phyloP scores from a whole-genome alignment of 2,113 vertebrate species.

The Irena cyanogastra region DNA sequence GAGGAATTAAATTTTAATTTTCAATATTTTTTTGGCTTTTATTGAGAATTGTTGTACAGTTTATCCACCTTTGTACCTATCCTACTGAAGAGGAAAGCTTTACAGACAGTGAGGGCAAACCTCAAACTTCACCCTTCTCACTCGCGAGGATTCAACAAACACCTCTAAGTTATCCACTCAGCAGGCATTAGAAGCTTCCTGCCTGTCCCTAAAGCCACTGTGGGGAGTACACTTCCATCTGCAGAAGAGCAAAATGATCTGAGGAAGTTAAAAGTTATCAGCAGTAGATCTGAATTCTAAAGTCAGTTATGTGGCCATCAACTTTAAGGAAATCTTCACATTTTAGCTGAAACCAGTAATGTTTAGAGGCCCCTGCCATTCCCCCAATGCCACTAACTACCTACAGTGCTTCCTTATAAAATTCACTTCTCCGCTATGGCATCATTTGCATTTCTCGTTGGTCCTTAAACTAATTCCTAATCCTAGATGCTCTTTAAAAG shows the following conservation, averaged over 20 bases:
- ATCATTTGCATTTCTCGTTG: neutral
- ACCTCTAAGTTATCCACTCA: neutral
- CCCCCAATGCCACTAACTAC: neutral
- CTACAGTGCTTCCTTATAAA: neutral
- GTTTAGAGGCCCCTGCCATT: neutral
- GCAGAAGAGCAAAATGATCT: neutral
- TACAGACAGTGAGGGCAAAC: neutral
- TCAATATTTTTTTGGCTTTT: neutral
- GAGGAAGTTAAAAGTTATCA: neutral
- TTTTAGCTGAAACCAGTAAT: neutral
- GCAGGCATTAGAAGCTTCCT: neutral
- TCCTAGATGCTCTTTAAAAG: neutral
- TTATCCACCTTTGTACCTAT: neutral
- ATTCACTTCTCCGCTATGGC: neutral
- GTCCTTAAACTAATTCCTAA: neutral
- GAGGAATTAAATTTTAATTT: neutral
- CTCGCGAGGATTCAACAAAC: neutral
- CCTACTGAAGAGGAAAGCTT: neutral
- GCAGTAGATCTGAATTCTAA: neutral
- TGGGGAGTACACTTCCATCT: too few relatives aligned
- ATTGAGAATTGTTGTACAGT: neutral
- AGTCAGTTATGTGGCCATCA: neutral
- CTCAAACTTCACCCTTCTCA: neutral
- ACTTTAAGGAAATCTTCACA: neutral
- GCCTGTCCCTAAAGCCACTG: neutral